These are phyloP conservation scores for Formicarius rufipectus DNA, from an alignment of 2,113 vertebrate genomes.

Conservation along the genomic window DNA sequence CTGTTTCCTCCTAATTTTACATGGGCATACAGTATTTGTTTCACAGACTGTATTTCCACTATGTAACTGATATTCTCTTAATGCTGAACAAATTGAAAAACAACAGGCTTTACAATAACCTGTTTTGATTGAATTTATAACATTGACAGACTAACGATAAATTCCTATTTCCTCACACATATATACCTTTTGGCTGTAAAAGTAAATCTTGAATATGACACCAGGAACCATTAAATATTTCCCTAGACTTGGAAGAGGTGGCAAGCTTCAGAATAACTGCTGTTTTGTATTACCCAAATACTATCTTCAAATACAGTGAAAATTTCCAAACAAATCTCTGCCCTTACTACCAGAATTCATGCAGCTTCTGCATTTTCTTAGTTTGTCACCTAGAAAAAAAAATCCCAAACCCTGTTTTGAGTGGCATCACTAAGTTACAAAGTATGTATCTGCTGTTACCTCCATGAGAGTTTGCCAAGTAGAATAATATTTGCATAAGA, in stretches of 20 bases:
- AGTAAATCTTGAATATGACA: neutral
- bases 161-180: neutral
- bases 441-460: neutral
- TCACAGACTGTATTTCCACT: neutral
- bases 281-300: neutral
- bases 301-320: neutral
- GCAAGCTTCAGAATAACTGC: neutral
- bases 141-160: neutral
- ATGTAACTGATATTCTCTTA: neutral
- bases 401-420: neutral
- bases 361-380: neutral
- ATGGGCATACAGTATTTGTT: neutral
- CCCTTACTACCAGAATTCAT: neutral
- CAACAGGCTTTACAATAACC: neutral
- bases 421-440: neutral
- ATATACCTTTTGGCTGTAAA: neutral
- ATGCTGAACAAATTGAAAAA: neutral
- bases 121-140: neutral
- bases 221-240: neutral
- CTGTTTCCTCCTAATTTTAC: neutral
- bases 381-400: neutral
- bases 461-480: neutral
- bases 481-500: neutral
- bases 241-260: neutral
- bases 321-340: neutral